Evolutionary conservation across 2,113 vertebrate genomes (phyloP).

Genomic region (Odocoileus hemionus): DNA sequence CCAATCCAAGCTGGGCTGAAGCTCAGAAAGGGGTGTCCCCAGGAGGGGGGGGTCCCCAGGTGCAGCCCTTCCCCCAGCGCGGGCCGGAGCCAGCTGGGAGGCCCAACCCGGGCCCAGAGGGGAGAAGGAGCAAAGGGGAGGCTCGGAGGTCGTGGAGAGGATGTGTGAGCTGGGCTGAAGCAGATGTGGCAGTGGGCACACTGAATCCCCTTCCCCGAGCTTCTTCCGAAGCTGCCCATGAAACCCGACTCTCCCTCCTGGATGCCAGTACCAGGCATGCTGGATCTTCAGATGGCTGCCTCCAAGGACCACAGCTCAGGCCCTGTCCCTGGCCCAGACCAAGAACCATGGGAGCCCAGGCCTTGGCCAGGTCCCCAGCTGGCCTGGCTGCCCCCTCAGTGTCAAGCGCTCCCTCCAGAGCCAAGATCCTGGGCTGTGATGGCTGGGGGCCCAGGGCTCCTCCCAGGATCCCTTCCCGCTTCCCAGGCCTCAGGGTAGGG

Average conservation of each 20-base stretch:
- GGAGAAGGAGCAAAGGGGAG: conserved; percentile 30
- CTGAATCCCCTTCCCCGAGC: not conserved
- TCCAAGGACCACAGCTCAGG: not conserved
- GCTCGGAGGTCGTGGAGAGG: conserved; percentile 41
- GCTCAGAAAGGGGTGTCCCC: not conserved
- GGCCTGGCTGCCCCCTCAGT: conserved; percentile 57
- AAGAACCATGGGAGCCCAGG: conserved; percentile 33
- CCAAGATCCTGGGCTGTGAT: conserved; percentile 67
- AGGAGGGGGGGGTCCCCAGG: conserved; percentile 26
- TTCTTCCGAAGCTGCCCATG: not conserved
- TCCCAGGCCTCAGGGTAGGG: conserved; percentile 70
- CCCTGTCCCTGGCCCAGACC: conserved; percentile 3
- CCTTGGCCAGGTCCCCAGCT: conserved; percentile 35
- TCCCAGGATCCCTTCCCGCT: conserved; percentile 66
- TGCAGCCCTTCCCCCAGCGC: conserved; percentile 49
- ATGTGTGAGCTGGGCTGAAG: conserved; percentile 47
- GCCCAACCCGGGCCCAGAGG: conserved; percentile 33
- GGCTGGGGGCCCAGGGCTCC: conserved; percentile 68
- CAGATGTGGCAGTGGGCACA: conserved; percentile 52
- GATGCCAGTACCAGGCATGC: not conserved
- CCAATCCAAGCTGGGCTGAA: not conserved
- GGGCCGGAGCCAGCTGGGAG: conserved; percentile 53
- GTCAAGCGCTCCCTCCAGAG: conserved; percentile 57
- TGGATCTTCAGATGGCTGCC: not conserved
- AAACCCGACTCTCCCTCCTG: not conserved